Base-by-base conservation (phyloP, 2,113 vertebrate genomes). In the Notothenia rossii region DNA sequence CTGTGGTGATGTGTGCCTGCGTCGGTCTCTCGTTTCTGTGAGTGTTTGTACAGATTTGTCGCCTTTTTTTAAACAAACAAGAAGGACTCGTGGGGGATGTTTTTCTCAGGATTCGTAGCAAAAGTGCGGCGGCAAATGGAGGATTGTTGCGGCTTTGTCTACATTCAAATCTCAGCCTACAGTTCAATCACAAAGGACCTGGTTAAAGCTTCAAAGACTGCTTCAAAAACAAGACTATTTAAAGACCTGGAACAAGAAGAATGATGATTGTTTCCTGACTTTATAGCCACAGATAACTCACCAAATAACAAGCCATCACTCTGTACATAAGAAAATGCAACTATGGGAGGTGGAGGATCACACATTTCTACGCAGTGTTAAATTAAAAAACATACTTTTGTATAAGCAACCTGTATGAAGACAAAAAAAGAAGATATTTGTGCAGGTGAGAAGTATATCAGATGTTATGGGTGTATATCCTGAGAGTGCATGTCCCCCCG, bases 401-500 rank as follows among this genome's bases (percentile, higher is more conserved):
- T 93, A 93, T 85, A 59, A 84, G 86, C 51, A 85, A 64, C 85
- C 72, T 88, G 82, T 14, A 14, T 79, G 63, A 46, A 55, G 55
- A 71, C 62, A 68, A 71, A 86, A 86, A 59, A 62, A 60, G 63
- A 61, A 18, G 18, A 80, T 84, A 61, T 93, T 93, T 94, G 91
- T 94, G 93, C 72, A 88, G 79, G 85, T 79, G 33, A 89, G 86
- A 77, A 69, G 77, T 88, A 80, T 78, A 85, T 84, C 50, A 79
- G 82, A 82, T 74, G 83, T 87, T 81, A 63, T 62, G 73, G 76
- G 63, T 92, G 77, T 88, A 85, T 53, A 83, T 76, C 76, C 81
- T 73, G 82, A 75, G 72, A 82, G 73, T 89, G 93, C 94, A 95
- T 94, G 94, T 93, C 72, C 71, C 29, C 29, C 29, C 29, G 70